phyloP scores from a whole-genome alignment of 2,888 invertebrate species.

The Trichopoda pennipes region DNA sequence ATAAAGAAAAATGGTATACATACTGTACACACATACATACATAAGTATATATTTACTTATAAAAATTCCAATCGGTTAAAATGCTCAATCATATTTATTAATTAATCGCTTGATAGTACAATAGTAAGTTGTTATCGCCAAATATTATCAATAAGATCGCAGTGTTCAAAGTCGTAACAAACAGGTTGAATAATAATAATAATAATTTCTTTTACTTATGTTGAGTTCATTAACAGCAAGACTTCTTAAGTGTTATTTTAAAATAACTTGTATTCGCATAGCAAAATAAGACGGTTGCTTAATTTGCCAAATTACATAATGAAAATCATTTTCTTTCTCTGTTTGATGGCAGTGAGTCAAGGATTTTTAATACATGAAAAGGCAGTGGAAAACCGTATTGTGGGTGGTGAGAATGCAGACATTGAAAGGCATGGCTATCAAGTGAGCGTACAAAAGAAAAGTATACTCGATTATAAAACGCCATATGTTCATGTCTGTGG shows the following conservation, averaged over 20 bases:
- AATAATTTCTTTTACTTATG: not conserved
- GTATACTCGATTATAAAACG: conserved; percentile 38
- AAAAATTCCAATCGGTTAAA: too few species aligned
- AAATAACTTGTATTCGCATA: not conserved
- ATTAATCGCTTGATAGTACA: too few species aligned
- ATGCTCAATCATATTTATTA: too few species aligned
- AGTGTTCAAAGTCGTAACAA: not conserved
- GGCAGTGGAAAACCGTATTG: not conserved
- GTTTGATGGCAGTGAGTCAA: not conserved
- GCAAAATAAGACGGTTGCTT: not conserved
- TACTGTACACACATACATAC: too few species aligned
- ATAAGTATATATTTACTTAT: too few species aligned
- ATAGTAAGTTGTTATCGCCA: not conserved
- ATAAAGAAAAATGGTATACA: too few species aligned
- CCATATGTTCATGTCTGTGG: conserved; percentile 75
- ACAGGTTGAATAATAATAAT: too few species aligned
- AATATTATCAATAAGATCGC: not conserved
- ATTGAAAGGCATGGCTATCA: not conserved
- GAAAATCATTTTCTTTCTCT: not conserved
- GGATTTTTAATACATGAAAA: not conserved
- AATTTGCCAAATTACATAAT: not conserved
- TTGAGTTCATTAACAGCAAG: not conserved
- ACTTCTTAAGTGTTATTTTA: not conserved
- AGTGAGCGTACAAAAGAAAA: not conserved
- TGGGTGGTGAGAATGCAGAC: not conserved